Evolutionary conservation across 1,140 invertebrate species (phyloP), one percentile per base, ranked within the genome.

Genomic region (Mizuhopecten yessoensis): DNA sequence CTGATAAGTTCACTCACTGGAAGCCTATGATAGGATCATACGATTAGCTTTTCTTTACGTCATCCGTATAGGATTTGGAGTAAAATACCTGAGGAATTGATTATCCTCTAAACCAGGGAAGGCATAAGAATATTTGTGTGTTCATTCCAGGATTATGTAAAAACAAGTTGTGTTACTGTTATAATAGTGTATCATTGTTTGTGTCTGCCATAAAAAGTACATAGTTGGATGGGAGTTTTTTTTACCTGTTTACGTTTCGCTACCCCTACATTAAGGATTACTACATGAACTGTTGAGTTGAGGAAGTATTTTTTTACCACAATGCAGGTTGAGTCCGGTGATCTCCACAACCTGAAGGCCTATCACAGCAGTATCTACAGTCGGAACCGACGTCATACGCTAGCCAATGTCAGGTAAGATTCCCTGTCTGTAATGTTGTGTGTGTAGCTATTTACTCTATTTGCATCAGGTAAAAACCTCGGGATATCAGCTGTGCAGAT

Each of bases 361-460:
- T 75, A 75, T 29, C 57, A 75, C n/a, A 23, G 57, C 3, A 75
- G 57, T 11, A 75, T 75, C 3, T 75, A 75, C 57, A 75, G 57
- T 75, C 57, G 57, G 23, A 75, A 11, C 57, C 57, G 57, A 29
- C 57, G 57, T 75, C 57, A 75, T 29, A 75, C 57, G 1, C 57
- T 75, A 75, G 57, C 57, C 57, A 75, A 75, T 29, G 57, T 75
- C 57, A 75, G 57, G 57, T 75, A 29, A 75, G 57, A 75, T 75
- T 15, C 17, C 9, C 42, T 45, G 42, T 45, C 17, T 45, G 13
- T 45, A 45, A 45, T 45, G 42, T 45, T 17, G 17, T 9, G 13
- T 39, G 36, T 39, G 13, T 39, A 39, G 5, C 36, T 7, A 39
- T 39, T 10, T 49, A n/a, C n/a, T n/a, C n/a, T n/a, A n/a, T n/a